A percentile compares a stretch with the other conserved stretches of the same genome.
phyloP scores from a whole-genome alignment of 1,140 invertebrate genomes.

The Pemphigus obesinymphae region DNA sequence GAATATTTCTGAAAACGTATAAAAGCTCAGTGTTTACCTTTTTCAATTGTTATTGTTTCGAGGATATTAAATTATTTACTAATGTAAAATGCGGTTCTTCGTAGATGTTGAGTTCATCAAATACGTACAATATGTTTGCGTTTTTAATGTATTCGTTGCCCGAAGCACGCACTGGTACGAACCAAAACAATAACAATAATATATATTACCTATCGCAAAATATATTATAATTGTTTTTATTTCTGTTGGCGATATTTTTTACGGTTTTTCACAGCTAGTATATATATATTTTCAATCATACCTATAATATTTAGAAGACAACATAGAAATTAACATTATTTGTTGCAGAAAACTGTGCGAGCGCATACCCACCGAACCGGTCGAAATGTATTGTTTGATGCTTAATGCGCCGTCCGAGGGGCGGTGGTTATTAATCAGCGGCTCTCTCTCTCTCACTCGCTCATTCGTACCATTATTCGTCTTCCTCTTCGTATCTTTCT shows the following conservation, averaged over 20 bases:
- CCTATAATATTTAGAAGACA: background rate
- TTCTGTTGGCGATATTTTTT: no score
- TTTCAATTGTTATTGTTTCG: background rate
- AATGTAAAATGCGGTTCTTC: background rate
- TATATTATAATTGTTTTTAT: no score
- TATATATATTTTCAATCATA: no score
- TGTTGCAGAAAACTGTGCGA: background rate
- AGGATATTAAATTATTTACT: background rate
- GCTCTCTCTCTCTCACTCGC: no score
- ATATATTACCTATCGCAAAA: no score
- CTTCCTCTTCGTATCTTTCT: background rate
- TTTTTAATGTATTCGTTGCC: no score
- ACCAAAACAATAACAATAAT: no score
- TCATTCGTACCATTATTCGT: background rate
- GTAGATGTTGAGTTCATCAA: no score
- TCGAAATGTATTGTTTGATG: background rate
- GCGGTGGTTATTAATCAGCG: background rate
- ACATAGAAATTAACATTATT: background rate
- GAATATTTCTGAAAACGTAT: background rate
- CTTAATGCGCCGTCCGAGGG: background rate
- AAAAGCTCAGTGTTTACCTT: slow-evolving; percentile 2
- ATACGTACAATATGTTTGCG: background rate
- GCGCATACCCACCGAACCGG: background rate
- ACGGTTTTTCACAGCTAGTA: no score
- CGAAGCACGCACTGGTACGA: no score